phyloP scores from a whole-genome alignment of 1,140 invertebrate genomes.

The Heliconius eleuchia region DNA sequence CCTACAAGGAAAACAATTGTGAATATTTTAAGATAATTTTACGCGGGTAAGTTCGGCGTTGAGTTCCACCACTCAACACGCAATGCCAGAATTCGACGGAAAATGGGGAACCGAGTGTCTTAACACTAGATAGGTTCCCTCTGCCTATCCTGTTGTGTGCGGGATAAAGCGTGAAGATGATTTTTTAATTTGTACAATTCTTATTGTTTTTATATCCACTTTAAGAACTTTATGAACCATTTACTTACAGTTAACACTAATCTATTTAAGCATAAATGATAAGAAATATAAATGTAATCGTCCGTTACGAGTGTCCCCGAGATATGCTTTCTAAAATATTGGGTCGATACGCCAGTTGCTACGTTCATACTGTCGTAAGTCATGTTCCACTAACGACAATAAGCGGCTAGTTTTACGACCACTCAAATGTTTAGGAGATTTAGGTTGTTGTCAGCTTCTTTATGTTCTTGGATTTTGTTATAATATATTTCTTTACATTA shows the following conservation, averaged over 20 bases:
- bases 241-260: not conserved
- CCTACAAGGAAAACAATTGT: not conserved
- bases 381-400: slow-evolving; percentile 41
- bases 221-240: not conserved
- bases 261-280: not conserved
- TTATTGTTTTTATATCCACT: not conserved
- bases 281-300: not conserved
- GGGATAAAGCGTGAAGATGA: too few species aligned
- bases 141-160: too few species aligned
- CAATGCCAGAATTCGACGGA: too few species aligned
- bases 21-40: not conserved
- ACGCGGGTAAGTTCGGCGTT: too few species aligned
- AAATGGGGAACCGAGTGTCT: too few species aligned
- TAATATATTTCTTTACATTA: too few species aligned
- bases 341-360: slow-evolving; percentile 10
- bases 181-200: too few species aligned
- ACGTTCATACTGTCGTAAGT: slow-evolving; percentile 22
- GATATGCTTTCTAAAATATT: slow-evolving; percentile 3
- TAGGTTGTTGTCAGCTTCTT: slow-evolving; percentile 14
- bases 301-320: not conserved
- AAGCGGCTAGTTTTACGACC: slow-evolving; percentile 54
- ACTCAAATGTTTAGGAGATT: slow-evolving; percentile 32
- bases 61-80: too few species aligned
- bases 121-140: too few species aligned
- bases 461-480: slow-evolving; percentile 11